These are phyloP conservation scores for Epirrita christyi DNA, from an alignment of 2,888 invertebrate genomes.

Conservation along the genomic window DNA sequence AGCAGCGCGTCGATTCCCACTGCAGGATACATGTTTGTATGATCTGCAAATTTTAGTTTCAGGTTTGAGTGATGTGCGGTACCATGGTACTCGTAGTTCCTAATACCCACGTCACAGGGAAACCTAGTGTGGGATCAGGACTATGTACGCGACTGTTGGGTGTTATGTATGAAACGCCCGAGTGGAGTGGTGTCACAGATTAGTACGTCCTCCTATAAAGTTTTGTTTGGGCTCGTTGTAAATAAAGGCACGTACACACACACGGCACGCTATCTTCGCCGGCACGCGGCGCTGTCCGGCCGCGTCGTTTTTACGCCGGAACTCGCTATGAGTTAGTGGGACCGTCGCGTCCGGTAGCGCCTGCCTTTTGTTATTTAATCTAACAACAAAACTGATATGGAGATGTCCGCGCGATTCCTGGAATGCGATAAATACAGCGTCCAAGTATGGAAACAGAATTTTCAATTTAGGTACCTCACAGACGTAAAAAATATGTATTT, in stretches of 20 bases:
- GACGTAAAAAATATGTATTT: too few relatives aligned
- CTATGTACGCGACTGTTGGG: too few relatives aligned
- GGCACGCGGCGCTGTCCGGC: slow-evolving; percentile 55
- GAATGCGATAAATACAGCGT: slow-evolving; percentile 26
- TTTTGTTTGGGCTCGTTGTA: slow-evolving; percentile 47
- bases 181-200: not conserved
- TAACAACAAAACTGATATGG: slow-evolving; percentile 46
- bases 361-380: slow-evolving; percentile 57
- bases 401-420: slow-evolving; percentile 36
- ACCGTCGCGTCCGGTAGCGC: slow-evolving; percentile 60
- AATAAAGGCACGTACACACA: slow-evolving; percentile 58
- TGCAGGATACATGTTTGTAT: too few relatives aligned
- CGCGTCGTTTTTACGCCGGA: slow-evolving; percentile 76
- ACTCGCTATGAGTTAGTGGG: slow-evolving; percentile 75
- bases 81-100: too few relatives aligned
- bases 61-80: too few relatives aligned
- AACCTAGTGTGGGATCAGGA: too few relatives aligned
- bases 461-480: slow-evolving; percentile 3
- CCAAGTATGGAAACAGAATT: slow-evolving; percentile 10
- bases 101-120: too few relatives aligned
- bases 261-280: slow-evolving; percentile 60
- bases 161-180: not conserved
- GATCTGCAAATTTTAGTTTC: too few relatives aligned
- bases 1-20: too few relatives aligned
- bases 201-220: not conserved